Base-by-base conservation (phyloP, 2,888 invertebrate species). In the Leucophenga montana region DNA sequence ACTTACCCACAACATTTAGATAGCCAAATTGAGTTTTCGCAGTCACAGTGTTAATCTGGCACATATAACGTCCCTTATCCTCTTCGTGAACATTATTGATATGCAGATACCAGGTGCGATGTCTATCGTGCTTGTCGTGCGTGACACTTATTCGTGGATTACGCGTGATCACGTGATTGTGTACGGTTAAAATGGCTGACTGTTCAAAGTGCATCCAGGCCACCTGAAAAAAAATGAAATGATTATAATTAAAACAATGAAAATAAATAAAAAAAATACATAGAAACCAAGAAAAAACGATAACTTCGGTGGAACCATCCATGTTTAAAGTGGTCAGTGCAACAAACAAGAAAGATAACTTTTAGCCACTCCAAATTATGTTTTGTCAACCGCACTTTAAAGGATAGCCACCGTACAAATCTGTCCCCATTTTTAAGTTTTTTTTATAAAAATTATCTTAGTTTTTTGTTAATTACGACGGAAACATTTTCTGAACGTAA, bases 171-270 rank as follows among this genome's bases (percentile, higher is more conserved):
- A 97, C 97, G 90, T 97, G 96, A 89, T 95, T 96, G 90, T 97
- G 96, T 66, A 97, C 96, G 48, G 97, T 96, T 86, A 97, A 89
- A 84, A 97, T 97, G 46, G 97, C 96, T 53, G 96, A 96, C 89
- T 96, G 96, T 88, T 97, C 97, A 89, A 95, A 96, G 89, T 97
- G 95, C 94, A 97, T 97, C 97, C 97, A 97, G 74, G 97, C 97
- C 73, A 97, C 96, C 97, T 97, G 90, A 44, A 90, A 89, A 75
- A 20, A n/a, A 20, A 27, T 50, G 18, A 44, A 13, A 62, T 22
- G 31, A 33, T 59, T 18, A 6, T 33, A 33, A 33, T 33, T 33
- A 33, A 33, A 48, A n/a, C n/a, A n/a, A n/a, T n/a, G n/a, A n/a
- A n/a, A n/a, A n/a, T n/a, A n/a, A n/a, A n/a, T n/a, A n/a, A n/a